These are phyloP conservation scores for Microcebus griseorufus DNA, from an alignment of 2,113 vertebrate species.

Conservation along the genomic window DNA sequence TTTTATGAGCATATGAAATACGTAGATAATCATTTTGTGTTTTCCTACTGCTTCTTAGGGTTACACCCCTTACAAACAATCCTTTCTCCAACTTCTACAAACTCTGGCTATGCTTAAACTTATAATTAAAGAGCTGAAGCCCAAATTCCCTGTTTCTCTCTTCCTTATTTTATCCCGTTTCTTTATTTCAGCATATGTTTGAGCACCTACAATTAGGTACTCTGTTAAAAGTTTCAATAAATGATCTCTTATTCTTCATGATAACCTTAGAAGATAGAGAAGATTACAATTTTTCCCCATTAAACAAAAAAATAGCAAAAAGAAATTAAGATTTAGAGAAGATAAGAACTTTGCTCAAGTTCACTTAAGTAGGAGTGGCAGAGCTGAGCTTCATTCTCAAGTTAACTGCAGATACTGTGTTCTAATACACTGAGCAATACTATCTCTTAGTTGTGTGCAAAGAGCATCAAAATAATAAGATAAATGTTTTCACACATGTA, in stretches of 20 bases:
- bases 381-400: neutral
- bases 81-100: neutral
- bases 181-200: neutral
- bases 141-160: neutral
- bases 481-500: neutral
- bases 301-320: neutral
- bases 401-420: neutral
- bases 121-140: neutral
- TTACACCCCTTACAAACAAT: neutral
- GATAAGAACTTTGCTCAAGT: neutral
- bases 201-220: neutral
- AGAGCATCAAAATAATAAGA: neutral
- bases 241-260: neutral
- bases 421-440: neutral
- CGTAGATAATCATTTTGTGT: neutral
- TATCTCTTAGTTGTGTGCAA: neutral
- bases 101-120: neutral
- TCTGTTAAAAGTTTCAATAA: neutral
- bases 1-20: slow-evolving; percentile 52
- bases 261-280: neutral
- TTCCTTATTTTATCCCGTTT: neutral
- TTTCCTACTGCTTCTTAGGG: neutral
- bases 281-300: neutral
- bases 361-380: neutral
- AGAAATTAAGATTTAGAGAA: neutral